phyloP scores from a whole-genome alignment of 2,113 vertebrate genomes.

The Ceuthmochares aereus region DNA sequence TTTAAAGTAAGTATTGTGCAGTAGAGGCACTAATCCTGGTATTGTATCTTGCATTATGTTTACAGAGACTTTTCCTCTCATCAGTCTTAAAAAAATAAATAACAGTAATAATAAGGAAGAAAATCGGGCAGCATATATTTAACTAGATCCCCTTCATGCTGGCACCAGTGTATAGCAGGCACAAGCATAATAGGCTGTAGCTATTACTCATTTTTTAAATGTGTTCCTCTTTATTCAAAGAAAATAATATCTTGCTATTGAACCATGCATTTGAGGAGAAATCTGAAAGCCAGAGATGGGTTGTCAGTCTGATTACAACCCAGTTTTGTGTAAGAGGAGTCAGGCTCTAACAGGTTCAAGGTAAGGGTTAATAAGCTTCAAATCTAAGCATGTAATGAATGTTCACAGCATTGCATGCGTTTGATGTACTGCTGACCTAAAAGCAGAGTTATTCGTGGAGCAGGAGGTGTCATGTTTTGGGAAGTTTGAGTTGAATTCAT shows the following conservation, averaged over 20 bases:
- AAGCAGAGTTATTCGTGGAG: neutral
- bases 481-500: neutral
- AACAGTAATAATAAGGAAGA: neutral
- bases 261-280: neutral
- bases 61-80: neutral
- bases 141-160: neutral
- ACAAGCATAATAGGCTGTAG: neutral
- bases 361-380: neutral
- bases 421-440: neutral
- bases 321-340: accelerated
- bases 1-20: neutral
- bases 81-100: neutral
- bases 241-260: neutral
- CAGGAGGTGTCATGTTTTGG: neutral
- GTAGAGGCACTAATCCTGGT: neutral
- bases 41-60: neutral
- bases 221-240: neutral
- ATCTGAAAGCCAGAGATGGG: neutral
- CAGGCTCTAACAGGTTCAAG: neutral
- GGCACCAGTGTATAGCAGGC: neutral
- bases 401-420: accelerated
- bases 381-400: neutral
- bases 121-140: neutral
- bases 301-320: neutral
- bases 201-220: neutral